phyloP scores from a whole-genome alignment of 2,888 invertebrate species.

The Pristionchus arcanus region DNA sequence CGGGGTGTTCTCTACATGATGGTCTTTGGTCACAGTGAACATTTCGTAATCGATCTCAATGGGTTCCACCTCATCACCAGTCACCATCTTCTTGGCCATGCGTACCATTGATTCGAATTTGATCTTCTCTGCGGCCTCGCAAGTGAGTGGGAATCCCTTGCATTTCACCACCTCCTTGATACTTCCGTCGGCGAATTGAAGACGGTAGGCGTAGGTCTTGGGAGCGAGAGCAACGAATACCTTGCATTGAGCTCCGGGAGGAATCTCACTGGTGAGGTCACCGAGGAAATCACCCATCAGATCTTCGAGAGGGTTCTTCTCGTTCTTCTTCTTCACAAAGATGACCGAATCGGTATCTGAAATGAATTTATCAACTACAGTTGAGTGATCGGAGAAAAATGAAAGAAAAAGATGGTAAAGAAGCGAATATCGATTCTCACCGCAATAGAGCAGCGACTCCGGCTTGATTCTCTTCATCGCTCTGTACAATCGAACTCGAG shows the following conservation, averaged over 20 bases:
- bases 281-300: slow-evolving; percentile 33
- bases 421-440: not conserved
- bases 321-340: slow-evolving; percentile 7
- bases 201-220: slow-evolving; percentile 30
- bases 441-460: not conserved
- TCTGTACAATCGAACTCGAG: not conserved
- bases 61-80: not conserved
- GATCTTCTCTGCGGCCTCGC: not conserved
- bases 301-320: slow-evolving; percentile 23
- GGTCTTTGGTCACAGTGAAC: not conserved
- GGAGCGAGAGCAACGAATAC: slow-evolving; percentile 30
- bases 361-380: not conserved
- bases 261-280: not conserved
- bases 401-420: no score
- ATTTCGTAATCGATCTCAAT: not conserved
- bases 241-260: not conserved
- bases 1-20: not conserved
- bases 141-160: slow-evolving; percentile 11
- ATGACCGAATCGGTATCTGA: slow-evolving; percentile 24
- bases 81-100: not conserved
- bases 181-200: not conserved
- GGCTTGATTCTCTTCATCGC: not conserved
- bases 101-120: not conserved
- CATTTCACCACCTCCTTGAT: slow-evolving; percentile 36
- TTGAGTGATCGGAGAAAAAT: no score